Evolutionary conservation across 2,113 vertebrate species (phyloP), one percentile per base, ranked within the genome.

Genomic region (Eubucco bourcierii): DNA sequence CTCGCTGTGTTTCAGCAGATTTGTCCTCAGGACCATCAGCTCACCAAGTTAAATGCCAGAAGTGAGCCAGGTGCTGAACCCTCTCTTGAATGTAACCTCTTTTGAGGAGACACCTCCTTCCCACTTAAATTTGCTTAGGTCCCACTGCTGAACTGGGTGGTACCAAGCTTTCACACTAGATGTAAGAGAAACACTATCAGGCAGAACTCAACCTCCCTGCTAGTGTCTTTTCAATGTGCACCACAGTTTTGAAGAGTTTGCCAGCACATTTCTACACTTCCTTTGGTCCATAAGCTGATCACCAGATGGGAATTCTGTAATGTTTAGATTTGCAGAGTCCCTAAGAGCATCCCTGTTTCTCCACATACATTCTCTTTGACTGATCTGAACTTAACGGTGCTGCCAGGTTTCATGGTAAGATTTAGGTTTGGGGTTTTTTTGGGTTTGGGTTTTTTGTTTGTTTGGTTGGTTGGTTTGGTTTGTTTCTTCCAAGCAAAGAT

Each of bases 251-350:
- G 94, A 96, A 96, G 93, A 85, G 72, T 65, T 77, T 94, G 95
- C 96, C 95, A 96, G 87, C 67, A 89, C 87, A 95, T 94, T 94
- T 95, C 84, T 95, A 83, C 44, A 83, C 91, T 94, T 96, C 91
- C 89, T 92, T 94, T 72, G 65, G 84, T 92, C 82, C 58, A n/a
- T 80, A 94, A 94, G 87, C 94, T 92, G 94, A 96, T 94, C 76
- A 80, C 84, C 89, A 92, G 72, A 95, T 91, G 89, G 92, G 84
- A 92, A 75, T 94, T 92, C 94, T 94, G 84, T 96, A 94, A 96
- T 88, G 90, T 75, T 85, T 82, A 90, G 75, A 67, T 90, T 60
- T 82, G 64, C 52, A 58, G 64, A 84, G 55, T 93, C 88, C 81
- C 91, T 64, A 64, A 83, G 89, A 91, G 75, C 66, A 91, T 55